A percentile compares a stretch with the other conserved stretches of the same genome.
Evolutionary conservation across 1,140 invertebrate genomes (phyloP).

Genomic region (Daktulosphaira vitifoliae): DNA sequence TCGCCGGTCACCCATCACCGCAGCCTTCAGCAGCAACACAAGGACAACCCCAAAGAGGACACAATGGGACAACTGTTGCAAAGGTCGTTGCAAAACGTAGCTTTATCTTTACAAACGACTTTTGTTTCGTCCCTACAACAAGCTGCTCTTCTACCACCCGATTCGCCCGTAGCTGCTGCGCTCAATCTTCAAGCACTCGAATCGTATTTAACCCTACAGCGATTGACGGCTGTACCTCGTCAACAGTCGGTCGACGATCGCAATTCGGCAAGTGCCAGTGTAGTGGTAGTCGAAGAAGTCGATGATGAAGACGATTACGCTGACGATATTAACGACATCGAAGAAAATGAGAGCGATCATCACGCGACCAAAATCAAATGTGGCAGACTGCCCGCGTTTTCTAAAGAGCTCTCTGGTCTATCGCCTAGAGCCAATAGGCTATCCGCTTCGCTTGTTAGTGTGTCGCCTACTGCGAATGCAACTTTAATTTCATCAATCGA

Average conservation of each 20-base stretch:
- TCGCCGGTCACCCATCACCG: constrained; percentile 7
- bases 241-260: constrained; percentile 32
- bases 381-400: constrained; percentile 1
- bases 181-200: constrained; percentile 72
- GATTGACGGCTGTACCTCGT: constrained; percentile 49
- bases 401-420: constrained; percentile 14
- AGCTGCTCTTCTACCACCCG: constrained; percentile 62
- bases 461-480: constrained; percentile 23
- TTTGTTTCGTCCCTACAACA: constrained; percentile 66
- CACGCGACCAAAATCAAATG: no score
- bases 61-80: constrained; percentile 40
- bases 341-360: not conserved
- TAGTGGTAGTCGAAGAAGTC: not conserved
- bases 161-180: constrained; percentile 66
- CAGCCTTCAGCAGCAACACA: constrained; percentile 3
- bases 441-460: constrained; percentile 1
- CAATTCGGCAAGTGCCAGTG: constrained; percentile 46
- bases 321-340: not conserved
- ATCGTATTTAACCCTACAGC: constrained; percentile 69
- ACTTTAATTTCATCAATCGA: constrained; percentile 44
- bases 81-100: constrained; percentile 54
- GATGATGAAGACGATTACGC: not conserved
- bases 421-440: constrained; percentile 9
- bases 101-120: constrained; percentile 61
- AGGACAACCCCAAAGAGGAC: constrained; percentile 26